phyloP scores from a whole-genome alignment of 2,113 vertebrate species.

The Balaenoptera acutorostrata region DNA sequence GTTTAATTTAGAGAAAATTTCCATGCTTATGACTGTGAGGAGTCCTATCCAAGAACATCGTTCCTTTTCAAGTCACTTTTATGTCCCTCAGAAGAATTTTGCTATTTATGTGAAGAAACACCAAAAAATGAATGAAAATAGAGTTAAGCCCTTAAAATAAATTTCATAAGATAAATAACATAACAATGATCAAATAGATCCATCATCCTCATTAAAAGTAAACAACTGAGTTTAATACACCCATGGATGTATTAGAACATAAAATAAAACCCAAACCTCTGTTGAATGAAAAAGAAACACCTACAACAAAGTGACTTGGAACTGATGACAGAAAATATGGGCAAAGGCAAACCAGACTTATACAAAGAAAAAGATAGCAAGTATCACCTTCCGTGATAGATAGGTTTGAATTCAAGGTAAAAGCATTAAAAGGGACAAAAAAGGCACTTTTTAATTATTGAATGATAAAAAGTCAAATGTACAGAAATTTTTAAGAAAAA shows the following conservation, averaged over 20 bases:
- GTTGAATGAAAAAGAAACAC: not conserved
- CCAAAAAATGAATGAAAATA: not conserved
- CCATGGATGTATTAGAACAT: not conserved
- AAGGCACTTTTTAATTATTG: not conserved
- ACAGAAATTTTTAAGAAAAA: not conserved
- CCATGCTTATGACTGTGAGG: not conserved
- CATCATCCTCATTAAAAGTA: not conserved
- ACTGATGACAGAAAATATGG: not conserved
- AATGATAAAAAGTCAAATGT: not conserved
- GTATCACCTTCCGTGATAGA: not conserved
- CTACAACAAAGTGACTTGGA: not conserved
- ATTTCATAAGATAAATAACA: not conserved
- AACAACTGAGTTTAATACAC: not conserved
- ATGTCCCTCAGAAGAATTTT: not conserved
- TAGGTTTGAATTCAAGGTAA: not conserved
- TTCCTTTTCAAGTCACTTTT: not conserved
- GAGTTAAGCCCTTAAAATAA: not conserved
- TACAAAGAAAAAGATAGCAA: not conserved
- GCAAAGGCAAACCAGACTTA: not conserved
- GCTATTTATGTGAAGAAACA: not conserved
- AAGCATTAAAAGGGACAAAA: not conserved
- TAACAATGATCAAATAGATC: not conserved
- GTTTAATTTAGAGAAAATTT: not conserved
- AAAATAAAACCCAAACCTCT: not conserved
- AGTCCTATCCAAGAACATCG: not conserved